Evolutionary conservation across 2,797 vertebrate genomes (phyloP).

Genomic region (Dicrostonyx torquatus): DNA sequence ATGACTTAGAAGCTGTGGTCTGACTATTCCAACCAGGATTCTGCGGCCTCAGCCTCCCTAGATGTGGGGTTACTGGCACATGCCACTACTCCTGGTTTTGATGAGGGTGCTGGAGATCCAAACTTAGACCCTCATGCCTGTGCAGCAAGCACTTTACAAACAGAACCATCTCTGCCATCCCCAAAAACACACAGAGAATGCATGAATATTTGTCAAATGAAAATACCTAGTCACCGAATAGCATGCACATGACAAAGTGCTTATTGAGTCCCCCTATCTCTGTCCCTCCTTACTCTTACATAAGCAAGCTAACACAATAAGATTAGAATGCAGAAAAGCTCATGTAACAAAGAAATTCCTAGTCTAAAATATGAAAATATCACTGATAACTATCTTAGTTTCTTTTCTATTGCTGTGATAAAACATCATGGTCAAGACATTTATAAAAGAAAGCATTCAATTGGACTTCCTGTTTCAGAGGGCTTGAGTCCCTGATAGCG

Average conservation of each 20-base stretch:
- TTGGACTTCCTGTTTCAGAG: neutral
- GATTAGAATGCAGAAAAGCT: neutral
- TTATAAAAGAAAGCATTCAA: neutral
- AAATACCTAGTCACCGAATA: neutral
- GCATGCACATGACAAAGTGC: neutral
- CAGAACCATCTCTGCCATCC: neutral
- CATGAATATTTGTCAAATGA: neutral
- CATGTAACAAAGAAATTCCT: neutral
- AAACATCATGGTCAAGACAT: neutral
- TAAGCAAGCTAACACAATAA: neutral
- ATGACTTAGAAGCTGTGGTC: neutral
- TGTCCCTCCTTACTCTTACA: neutral
- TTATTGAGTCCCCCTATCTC: neutral
- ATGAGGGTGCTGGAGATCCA: too few species aligned
- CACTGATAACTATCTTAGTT: neutral
- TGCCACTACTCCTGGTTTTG: neutral
- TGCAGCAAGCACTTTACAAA: neutral
- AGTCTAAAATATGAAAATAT: neutral
- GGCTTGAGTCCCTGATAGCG: neutral
- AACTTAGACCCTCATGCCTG: neutral
- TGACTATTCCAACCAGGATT: neutral
- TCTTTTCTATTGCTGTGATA: neutral
- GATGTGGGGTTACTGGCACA: neutral
- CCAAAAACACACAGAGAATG: neutral
- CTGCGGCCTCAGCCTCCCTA: neutral